These are phyloP conservation scores for Microplitis demolitor DNA, from an alignment of 1,140 invertebrate genomes.

Conservation along the genomic window DNA sequence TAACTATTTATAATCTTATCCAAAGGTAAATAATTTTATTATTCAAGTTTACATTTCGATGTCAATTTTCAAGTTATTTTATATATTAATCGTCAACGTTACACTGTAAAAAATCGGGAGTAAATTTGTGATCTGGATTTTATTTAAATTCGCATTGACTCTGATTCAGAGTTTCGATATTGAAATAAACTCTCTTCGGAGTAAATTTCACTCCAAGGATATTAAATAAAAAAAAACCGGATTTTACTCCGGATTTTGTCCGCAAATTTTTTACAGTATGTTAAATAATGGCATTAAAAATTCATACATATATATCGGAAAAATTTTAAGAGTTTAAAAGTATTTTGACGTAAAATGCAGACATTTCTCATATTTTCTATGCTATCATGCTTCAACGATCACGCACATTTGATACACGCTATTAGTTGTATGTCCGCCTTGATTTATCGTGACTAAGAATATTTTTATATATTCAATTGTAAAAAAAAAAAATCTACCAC, in stretches of 20 bases:
- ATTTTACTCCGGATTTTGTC: background rate
- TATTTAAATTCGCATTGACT: too few species aligned
- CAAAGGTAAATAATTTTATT: too few species aligned
- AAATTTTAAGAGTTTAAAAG: conserved; percentile 56
- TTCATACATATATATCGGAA: conserved; percentile 41
- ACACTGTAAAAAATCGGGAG: too few species aligned
- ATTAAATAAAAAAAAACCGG: too few species aligned
- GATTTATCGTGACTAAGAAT: conserved; percentile 48
- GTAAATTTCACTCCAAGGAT: too few species aligned
- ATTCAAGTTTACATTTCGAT: too few species aligned
- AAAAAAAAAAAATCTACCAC: background rate
- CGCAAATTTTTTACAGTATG: background rate
- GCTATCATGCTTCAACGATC: conserved; percentile 39
- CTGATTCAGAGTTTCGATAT: too few species aligned
- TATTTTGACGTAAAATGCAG: conserved; percentile 55
- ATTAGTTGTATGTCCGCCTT: conserved; percentile 49
- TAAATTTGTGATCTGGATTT: too few species aligned
- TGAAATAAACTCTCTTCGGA: too few species aligned
- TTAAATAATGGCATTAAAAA: background rate
- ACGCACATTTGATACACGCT: conserved; percentile 56
- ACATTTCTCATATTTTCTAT: conserved; percentile 54
- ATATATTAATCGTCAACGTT: too few species aligned
- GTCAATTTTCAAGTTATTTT: too few species aligned
- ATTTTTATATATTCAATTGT: conserved; percentile 8
- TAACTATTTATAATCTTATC: too few species aligned